Conservation (phyloP, 2,888 invertebrate species). For the Phorcus lineatus region DNA sequence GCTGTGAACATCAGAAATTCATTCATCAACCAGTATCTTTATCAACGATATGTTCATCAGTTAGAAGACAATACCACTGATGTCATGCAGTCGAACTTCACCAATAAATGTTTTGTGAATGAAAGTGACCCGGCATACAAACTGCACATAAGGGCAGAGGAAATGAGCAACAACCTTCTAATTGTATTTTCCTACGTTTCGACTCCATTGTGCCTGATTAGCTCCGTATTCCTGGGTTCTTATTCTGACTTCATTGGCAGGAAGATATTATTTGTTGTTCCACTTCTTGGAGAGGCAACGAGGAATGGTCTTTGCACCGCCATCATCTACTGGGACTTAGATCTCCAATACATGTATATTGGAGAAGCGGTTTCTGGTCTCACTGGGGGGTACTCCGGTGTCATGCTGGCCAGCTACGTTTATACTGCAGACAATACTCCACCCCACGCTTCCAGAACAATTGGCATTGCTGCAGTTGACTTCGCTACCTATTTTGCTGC, state of each 20-base stretch:
- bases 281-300: background rate
- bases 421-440: background rate
- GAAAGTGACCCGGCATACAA: background rate
- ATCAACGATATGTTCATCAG: background rate
- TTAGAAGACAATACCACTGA: background rate
- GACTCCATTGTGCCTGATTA: background rate
- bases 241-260: conserved; percentile 15
- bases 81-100: background rate
- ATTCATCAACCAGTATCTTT: background rate
- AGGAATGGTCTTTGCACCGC: background rate
- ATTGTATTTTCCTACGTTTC: background rate
- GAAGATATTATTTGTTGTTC: background rate
- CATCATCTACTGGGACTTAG: background rate
- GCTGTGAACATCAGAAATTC: background rate
- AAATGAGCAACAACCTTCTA: background rate
- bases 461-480: background rate
- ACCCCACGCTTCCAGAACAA: background rate
- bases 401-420: background rate
- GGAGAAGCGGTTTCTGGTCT: background rate
- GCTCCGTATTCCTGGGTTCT: background rate
- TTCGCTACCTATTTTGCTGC: background rate
- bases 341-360: background rate
- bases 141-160: background rate
- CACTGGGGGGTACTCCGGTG: background rate
- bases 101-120: background rate